Percentiles rank a stretch among this genome's conserved stretches.
Conservation (phyloP, 1,140 invertebrate species). For the Daktulosphaira vitifoliae region DNA sequence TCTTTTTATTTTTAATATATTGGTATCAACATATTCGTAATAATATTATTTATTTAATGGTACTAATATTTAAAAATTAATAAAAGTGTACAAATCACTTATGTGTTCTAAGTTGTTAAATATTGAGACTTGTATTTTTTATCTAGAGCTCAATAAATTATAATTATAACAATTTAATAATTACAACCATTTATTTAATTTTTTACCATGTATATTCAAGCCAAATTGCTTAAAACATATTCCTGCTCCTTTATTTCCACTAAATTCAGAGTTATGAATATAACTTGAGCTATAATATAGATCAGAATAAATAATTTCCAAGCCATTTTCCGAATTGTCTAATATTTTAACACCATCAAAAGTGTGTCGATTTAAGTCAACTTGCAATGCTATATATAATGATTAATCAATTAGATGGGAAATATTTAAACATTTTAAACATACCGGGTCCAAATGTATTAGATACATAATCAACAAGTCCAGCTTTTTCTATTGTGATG, state of each 20-base stretch:
- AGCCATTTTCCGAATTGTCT: constrained; percentile 76
- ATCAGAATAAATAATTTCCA: constrained; percentile 82
- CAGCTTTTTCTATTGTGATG: constrained; percentile 81
- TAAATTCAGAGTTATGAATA: constrained; percentile 78
- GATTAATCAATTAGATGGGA: not conserved
- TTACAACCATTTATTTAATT: too few species aligned
- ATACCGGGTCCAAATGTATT: constrained; percentile 73
- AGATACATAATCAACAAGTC: constrained; percentile 85
- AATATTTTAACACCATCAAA: constrained; percentile 71
- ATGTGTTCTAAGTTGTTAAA: too few species aligned
- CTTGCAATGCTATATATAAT: constrained; percentile 64
- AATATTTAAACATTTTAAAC: constrained; percentile 3
- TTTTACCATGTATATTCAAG: constrained; percentile 59
- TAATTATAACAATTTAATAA: too few species aligned
- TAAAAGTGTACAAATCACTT: too few species aligned
- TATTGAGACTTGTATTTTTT: too few species aligned
- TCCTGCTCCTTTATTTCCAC: constrained; percentile 82
- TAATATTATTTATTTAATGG: too few species aligned
- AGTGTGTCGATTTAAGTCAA: constrained; percentile 90
- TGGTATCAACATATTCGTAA: too few species aligned
- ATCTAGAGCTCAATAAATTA: too few species aligned
- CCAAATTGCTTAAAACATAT: constrained; percentile 81
- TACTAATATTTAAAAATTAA: too few species aligned
- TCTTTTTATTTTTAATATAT: too few species aligned
- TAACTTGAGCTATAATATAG: constrained; percentile 71